Evolutionary conservation across 1,140 invertebrate genomes (phyloP).

Genomic region (Armadillidium nasatum): DNA sequence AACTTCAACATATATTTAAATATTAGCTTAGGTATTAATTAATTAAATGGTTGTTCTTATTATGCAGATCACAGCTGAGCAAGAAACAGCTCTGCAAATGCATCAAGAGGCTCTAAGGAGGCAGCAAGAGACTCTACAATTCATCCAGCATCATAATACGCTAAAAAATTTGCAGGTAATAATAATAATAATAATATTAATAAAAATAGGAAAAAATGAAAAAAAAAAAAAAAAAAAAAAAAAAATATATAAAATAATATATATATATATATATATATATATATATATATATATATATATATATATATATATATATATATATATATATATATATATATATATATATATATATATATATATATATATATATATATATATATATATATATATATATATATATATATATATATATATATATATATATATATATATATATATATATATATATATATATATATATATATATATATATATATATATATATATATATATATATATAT

Average conservation of each 20-base stretch:
- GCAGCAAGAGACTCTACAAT: conserved; percentile 54
- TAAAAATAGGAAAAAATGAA: no score
- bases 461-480: conserved; percentile 16
- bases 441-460: conserved; percentile 21
- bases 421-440: conserved; percentile 20
- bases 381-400: conserved; percentile 17
- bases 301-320: background rate
- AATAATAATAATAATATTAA: background rate
- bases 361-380: conserved; percentile 13
- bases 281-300: background rate
- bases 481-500: conserved; percentile 21
- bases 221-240: no score
- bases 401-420: background rate
- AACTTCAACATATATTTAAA: background rate
- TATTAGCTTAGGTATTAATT: background rate
- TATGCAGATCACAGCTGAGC: conserved; percentile 36
- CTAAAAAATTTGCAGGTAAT: conserved; percentile 58
- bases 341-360: background rate
- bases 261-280: conserved; percentile 20
- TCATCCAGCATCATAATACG: conserved; percentile 55
- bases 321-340: conserved; percentile 21
- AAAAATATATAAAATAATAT: background rate
- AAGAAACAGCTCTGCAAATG: conserved; percentile 44
- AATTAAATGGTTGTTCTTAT: background rate
- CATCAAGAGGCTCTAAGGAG: conserved; percentile 46